Percentiles rank a stretch among this genome's conserved stretches.
These are phyloP conservation scores for Bubalus kerabau DNA, from an alignment of 2,113 vertebrate species.

Conservation along the genomic window DNA sequence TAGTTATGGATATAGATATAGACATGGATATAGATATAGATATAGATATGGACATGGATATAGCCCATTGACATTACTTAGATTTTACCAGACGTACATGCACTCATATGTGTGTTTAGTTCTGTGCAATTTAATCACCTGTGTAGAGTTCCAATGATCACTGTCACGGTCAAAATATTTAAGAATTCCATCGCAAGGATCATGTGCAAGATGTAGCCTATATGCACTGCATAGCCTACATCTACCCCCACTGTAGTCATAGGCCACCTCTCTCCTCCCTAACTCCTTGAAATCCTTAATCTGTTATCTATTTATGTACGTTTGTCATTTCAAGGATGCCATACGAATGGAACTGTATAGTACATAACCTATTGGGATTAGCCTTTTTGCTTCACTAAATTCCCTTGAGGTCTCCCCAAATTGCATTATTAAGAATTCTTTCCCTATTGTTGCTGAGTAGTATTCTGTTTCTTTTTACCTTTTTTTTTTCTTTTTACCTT, in stretches of 20 bases:
- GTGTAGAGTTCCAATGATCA: neutral
- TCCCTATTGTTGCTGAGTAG: neutral
- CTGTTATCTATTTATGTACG: neutral
- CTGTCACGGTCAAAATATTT: neutral
- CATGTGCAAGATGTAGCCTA: neutral
- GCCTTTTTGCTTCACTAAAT: neutral
- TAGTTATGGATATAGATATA: neutral
- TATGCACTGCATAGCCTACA: fast-evolving
- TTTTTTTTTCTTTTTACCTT: neutral
- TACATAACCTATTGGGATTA: neutral
- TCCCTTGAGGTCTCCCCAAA: neutral
- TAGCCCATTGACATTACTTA: neutral
- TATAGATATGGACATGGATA: neutral
- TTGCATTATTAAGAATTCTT: neutral
- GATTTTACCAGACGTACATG: neutral
- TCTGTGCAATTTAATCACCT: neutral
- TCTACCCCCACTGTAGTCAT: neutral
- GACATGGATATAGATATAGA: neutral
- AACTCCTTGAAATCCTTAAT: neutral
- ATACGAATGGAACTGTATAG: neutral
- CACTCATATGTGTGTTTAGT: neutral
- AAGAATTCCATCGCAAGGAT: neutral
- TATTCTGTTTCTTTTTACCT: neutral
- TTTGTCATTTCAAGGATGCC: neutral
- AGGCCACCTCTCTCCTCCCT: neutral